phyloP scores from a whole-genome alignment of 2,113 vertebrate genomes.

The Chitala chitala region DNA sequence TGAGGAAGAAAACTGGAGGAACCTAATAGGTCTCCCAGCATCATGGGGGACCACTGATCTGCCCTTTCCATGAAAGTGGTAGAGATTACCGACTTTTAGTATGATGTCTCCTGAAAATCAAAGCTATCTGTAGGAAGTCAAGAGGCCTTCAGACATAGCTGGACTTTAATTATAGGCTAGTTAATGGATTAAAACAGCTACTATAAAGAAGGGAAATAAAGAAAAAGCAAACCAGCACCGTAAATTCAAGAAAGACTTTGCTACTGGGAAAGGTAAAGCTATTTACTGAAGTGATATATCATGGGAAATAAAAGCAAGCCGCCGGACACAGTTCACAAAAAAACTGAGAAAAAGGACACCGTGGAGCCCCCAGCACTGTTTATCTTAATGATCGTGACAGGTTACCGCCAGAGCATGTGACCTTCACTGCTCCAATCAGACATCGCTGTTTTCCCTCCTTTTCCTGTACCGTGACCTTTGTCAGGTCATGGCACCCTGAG shows the following conservation, averaged over 20 bases:
- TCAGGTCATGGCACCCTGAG: neutral
- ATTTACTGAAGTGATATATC: neutral
- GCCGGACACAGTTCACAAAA: neutral
- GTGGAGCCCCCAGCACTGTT: neutral
- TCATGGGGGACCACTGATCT: conserved; percentile 18
- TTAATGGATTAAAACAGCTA: conserved; percentile 14
- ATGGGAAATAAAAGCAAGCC: conserved; percentile 1
- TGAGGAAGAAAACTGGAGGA: conserved; percentile 9
- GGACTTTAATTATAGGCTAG: conserved; percentile 14
- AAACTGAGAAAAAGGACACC: neutral
- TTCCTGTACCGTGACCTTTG: neutral
- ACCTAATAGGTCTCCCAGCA: conserved; percentile 12
- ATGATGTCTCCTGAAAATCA: conserved; percentile 10
- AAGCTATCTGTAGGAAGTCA: conserved; percentile 1
- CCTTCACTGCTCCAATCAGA: neutral
- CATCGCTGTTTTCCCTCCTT: neutral
- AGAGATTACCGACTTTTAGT: conserved; percentile 19
- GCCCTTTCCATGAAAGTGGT: conserved; percentile 15
- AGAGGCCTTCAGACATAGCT: conserved; percentile 12
- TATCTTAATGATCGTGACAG: neutral
- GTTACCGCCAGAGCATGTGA: neutral
- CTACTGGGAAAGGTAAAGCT: neutral
- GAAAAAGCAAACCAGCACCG: neutral
- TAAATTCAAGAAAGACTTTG: neutral
- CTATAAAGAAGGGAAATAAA: neutral